These are phyloP conservation scores for Archilochus colubris DNA, from an alignment of 2,113 vertebrate species.

Conservation along the genomic window DNA sequence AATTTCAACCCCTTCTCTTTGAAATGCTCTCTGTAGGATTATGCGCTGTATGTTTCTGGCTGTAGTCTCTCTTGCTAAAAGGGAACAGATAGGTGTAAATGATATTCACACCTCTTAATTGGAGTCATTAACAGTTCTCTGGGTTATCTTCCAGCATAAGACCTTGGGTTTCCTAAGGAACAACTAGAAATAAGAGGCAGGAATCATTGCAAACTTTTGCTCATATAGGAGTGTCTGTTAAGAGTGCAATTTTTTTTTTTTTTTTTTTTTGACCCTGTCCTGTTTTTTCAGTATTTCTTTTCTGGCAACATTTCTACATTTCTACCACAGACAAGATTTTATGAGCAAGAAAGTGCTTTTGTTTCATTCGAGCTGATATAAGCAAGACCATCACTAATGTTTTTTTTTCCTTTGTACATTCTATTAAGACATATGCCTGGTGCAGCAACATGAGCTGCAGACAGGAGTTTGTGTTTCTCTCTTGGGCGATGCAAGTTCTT, in stretches of 20 bases:
- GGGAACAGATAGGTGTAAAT: constrained; percentile 65
- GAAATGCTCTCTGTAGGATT: constrained; percentile 50
- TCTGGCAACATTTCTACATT: neutral
- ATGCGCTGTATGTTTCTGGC: constrained; percentile 33
- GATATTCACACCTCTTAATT: constrained; percentile 64
- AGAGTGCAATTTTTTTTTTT: neutral
- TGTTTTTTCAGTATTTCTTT: neutral
- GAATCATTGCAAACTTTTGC: neutral
- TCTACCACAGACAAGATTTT: neutral
- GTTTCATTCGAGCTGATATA: neutral
- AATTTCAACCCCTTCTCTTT: constrained; percentile 51
- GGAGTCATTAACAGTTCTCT: constrained; percentile 65
- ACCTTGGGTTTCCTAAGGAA: constrained; percentile 16
- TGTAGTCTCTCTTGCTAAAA: constrained; percentile 53
- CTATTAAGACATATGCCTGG: neutral
- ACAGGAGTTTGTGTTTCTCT: neutral
- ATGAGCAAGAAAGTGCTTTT: neutral
- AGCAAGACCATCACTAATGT: neutral
- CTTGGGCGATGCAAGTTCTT: neutral
- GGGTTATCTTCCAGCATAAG: constrained; percentile 38
- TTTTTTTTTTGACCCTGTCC: no score
- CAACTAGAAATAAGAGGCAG: constrained; percentile 4
- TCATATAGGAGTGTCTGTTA: neutral
- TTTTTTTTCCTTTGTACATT: neutral
- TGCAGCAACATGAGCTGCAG: neutral